These are phyloP conservation scores for Pao palembangensis DNA, from an alignment of 2,113 vertebrate species.

Conservation along the genomic window DNA sequence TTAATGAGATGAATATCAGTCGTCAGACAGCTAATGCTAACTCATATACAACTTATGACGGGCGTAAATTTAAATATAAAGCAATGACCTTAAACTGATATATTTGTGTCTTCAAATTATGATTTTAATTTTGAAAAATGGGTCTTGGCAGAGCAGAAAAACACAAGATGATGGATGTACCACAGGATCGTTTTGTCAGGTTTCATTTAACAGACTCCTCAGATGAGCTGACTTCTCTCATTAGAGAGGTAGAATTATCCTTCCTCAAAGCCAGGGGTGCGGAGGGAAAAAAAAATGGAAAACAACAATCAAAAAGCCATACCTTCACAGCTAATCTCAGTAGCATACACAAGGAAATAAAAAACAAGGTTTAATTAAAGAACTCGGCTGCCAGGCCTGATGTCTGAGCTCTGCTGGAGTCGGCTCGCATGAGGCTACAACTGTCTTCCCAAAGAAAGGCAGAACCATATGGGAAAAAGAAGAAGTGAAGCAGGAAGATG, in stretches of 20 bases:
- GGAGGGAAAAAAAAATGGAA: neutral
- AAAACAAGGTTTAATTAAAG: conserved; percentile 68
- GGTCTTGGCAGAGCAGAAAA: neutral
- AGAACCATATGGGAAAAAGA: conserved; percentile 10
- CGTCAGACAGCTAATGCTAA: conserved; percentile 20
- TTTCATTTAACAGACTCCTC: conserved; percentile 1
- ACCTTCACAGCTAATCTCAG: conserved; percentile 18
- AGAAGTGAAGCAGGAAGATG: conserved; percentile 3
- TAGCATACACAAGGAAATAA: conserved; percentile 24
- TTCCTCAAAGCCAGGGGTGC: conserved; percentile 10
- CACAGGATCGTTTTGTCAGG: too few relatives aligned
- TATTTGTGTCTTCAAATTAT: conserved; percentile 3
- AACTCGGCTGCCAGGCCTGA: conserved; percentile 13
- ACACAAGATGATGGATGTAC: too few relatives aligned
- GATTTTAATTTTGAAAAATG: too few relatives aligned
- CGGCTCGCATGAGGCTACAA: conserved; percentile 36
- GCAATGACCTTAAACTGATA: neutral
- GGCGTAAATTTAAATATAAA: conserved; percentile 6
- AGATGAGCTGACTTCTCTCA: conserved; percentile 32
- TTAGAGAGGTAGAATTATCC: conserved; percentile 11
- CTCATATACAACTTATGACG: neutral
- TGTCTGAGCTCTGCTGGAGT: conserved; percentile 52
- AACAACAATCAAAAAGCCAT: conserved; percentile 20
- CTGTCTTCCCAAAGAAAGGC: conserved; percentile 28
- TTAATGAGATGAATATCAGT: conserved; percentile 29